These are phyloP conservation scores for Megalopta genalis DNA, from an alignment of 1,140 invertebrate genomes.

Conservation along the genomic window DNA sequence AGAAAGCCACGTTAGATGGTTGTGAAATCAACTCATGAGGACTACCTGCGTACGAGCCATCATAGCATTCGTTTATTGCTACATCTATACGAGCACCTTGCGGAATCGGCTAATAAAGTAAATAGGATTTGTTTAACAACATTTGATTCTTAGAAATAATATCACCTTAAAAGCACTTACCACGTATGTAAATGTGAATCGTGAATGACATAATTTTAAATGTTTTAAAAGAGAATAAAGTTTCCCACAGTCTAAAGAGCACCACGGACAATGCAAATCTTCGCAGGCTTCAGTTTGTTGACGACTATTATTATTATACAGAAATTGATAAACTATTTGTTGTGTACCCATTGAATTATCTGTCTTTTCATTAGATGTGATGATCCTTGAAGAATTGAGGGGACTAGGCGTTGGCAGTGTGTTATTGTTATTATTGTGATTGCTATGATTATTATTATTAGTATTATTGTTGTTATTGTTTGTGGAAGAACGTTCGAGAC, in stretches of 20 bases:
- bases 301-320: conserved; percentile 96
- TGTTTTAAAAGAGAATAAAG: conserved; percentile 95
- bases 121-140: conserved; percentile 6
- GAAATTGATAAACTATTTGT: conserved; percentile 96
- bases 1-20: conserved; percentile 84
- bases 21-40: conserved; percentile 92
- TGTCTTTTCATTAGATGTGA: conserved; percentile 67
- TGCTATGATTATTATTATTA: conserved; percentile 67
- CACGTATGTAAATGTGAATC: conserved; percentile 95
- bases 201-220: conserved; percentile 94
- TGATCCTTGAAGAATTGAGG: conserved; percentile 72
- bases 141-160: not conserved
- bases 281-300: conserved; percentile 97
- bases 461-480: conserved; percentile 60
- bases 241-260: conserved; percentile 92
- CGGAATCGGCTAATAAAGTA: conserved; percentile 83
- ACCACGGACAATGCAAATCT: conserved; percentile 97
- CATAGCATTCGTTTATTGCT: conserved; percentile 96
- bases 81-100: conserved; percentile 95
- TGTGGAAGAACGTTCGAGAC: conserved; percentile 71
- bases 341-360: conserved; percentile 73
- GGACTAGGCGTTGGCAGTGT: conserved; percentile 74
- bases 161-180: conserved; percentile 80
- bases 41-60: conserved; percentile 97
- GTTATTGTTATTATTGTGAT: conserved; percentile 74